Evolutionary conservation across 2,888 invertebrate genomes (phyloP).

Genomic region (Auanema sp.): DNA sequence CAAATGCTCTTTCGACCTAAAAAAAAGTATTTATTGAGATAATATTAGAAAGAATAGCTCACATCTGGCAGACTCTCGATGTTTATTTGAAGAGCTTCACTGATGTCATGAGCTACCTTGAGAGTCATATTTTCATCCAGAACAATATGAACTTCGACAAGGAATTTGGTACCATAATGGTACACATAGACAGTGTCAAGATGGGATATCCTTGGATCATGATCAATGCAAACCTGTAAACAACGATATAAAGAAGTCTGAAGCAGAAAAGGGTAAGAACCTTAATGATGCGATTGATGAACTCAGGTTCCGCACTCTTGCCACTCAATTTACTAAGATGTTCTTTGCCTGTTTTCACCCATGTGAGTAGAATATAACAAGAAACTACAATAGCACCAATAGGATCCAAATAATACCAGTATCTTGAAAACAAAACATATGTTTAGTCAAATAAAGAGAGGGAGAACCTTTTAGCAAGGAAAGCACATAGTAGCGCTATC

Average conservation of each 20-base stretch:
- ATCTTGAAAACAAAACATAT: slow-evolving; percentile 5
- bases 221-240: slow-evolving; percentile 59
- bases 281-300: slow-evolving; percentile 64
- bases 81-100: slow-evolving; percentile 67
- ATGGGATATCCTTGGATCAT: slow-evolving; percentile 55
- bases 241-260: neutral
- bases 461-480: slow-evolving; percentile 26
- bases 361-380: slow-evolving; percentile 66
- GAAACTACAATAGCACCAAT: slow-evolving; percentile 68
- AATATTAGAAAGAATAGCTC: slow-evolving; percentile 8
- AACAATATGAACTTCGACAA: slow-evolving; percentile 67
- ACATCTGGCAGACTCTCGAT: slow-evolving; percentile 66
- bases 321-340: slow-evolving; percentile 61
- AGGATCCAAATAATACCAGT: slow-evolving; percentile 67
- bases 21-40: neutral
- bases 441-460: neutral
- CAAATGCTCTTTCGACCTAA: slow-evolving; percentile 68
- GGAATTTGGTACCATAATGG: slow-evolving; percentile 68
- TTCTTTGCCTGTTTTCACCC: slow-evolving; percentile 66
- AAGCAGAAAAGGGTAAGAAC: slow-evolving; percentile 21
- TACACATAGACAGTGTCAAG: slow-evolving; percentile 69
- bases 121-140: slow-evolving; percentile 67
- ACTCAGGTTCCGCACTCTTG: slow-evolving; percentile 58
- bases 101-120: slow-evolving; percentile 67
- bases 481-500: slow-evolving; percentile 67